A percentile compares a stretch with the other conserved stretches of the same genome.
Evolutionary conservation across 2,113 vertebrate genomes (phyloP).

Genomic region (Clarias batrachus): DNA sequence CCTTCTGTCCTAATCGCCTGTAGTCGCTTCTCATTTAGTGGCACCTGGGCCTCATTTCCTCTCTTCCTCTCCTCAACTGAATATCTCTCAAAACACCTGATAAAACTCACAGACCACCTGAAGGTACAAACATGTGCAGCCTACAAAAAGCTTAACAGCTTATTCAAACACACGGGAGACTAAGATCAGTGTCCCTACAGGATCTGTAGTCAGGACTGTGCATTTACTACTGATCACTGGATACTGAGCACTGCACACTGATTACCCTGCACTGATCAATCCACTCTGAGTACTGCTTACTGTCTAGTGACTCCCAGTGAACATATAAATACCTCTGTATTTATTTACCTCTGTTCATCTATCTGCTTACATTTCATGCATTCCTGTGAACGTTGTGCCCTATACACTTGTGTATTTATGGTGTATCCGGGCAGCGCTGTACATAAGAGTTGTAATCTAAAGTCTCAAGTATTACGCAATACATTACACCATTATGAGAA

Average conservation of each 20-base stretch:
- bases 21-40: constrained; percentile 47
- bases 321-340: too few relatives aligned
- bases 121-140: constrained; percentile 34
- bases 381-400: neutral
- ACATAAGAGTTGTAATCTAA: neutral
- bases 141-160: constrained; percentile 35
- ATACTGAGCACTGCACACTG: neutral
- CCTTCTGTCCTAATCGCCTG: constrained; percentile 44
- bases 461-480: neutral
- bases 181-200: constrained; percentile 6
- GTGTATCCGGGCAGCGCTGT: neutral
- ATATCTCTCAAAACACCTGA: constrained; percentile 55
- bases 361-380: neutral
- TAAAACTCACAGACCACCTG: constrained; percentile 45
- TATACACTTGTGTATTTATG: neutral
- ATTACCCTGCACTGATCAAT: neutral
- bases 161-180: constrained; percentile 9
- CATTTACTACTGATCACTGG: neutral
- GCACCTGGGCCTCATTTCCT: constrained; percentile 55
- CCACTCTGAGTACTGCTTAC: neutral
- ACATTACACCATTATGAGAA: neutral
- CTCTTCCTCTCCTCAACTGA: constrained; percentile 48
- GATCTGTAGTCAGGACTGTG: constrained; percentile 8
- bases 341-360: neutral
- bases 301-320: neutral